These are phyloP conservation scores for Chaenocephalus aceratus DNA, from an alignment of 2,113 vertebrate species.

Conservation along the genomic window DNA sequence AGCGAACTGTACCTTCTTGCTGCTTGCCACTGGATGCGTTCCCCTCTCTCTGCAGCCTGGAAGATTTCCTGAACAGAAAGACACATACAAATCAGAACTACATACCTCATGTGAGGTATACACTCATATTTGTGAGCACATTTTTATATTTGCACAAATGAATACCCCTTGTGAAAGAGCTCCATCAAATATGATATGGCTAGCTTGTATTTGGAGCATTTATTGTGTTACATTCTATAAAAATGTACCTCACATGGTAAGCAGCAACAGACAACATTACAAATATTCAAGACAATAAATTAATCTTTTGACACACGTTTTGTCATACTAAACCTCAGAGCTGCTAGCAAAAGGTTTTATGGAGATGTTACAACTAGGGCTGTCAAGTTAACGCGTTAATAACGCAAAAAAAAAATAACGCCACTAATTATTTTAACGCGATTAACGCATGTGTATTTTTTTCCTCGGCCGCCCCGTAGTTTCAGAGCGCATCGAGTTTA, in stretches of 20 bases:
- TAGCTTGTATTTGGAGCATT: not conserved
- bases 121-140: not conserved
- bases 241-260: not conserved
- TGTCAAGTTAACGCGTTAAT: too few species aligned
- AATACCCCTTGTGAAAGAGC: not conserved
- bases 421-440: too few species aligned
- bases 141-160: not conserved
- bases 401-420: too few species aligned
- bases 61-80: conserved; percentile 76
- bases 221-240: not conserved
- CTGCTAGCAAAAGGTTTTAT: not conserved
- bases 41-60: conserved; percentile 80
- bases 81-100: not conserved
- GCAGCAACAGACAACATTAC: not conserved
- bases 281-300: not conserved
- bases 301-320: not conserved
- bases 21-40: conserved; percentile 69
- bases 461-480: too few species aligned
- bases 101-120: not conserved
- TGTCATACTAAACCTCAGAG: not conserved
- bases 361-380: not conserved
- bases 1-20: conserved; percentile 52
- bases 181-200: not conserved
- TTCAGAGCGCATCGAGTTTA: too few species aligned
- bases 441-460: too few species aligned